Evolutionary conservation across 2,797 vertebrate species (phyloP).

Genomic region (Myiotriccus ornatus): DNA sequence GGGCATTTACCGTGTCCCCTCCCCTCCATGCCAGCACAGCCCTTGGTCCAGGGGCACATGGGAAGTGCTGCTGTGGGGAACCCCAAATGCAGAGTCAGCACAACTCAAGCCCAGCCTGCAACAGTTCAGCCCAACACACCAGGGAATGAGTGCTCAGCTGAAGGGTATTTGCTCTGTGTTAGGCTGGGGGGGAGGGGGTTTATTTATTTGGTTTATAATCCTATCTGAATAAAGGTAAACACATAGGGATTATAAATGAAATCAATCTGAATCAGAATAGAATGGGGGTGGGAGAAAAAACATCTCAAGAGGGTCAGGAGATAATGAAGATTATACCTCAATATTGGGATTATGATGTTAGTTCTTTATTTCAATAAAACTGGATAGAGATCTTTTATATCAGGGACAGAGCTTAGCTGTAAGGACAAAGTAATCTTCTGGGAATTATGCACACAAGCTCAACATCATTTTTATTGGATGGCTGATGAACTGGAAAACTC

Average conservation of each 20-base stretch:
- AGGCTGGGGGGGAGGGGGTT: background rate
- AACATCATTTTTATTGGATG: slow-evolving; percentile 83
- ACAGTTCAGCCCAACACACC: slow-evolving; percentile 30
- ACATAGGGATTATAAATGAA: slow-evolving; percentile 81
- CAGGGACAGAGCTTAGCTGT: slow-evolving; percentile 83
- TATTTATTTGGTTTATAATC: slow-evolving; percentile 78
- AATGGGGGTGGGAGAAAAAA: slow-evolving; percentile 50
- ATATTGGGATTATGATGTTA: slow-evolving; percentile 85
- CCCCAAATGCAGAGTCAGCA: background rate
- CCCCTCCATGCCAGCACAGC: rapidly evolving
- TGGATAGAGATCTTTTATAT: slow-evolving; percentile 84
- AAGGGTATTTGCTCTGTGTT: slow-evolving; percentile 29
- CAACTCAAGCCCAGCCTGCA: background rate
- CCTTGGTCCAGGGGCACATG: rapidly evolving
- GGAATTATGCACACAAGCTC: slow-evolving; percentile 82
- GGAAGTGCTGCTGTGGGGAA: background rate
- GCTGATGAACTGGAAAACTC: slow-evolving; percentile 84
- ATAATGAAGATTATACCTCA: slow-evolving; percentile 82
- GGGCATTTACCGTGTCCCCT: rapidly evolving
- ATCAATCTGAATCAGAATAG: slow-evolving; percentile 78
- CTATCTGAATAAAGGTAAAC: slow-evolving; percentile 83
- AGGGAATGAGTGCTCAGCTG: slow-evolving; percentile 44
- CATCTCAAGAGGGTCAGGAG: slow-evolving; percentile 79
- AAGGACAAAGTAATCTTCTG: slow-evolving; percentile 83
- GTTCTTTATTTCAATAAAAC: slow-evolving; percentile 86